These are phyloP conservation scores for Bombus confusus DNA, from an alignment of 1,140 invertebrate species.

Conservation along the genomic window DNA sequence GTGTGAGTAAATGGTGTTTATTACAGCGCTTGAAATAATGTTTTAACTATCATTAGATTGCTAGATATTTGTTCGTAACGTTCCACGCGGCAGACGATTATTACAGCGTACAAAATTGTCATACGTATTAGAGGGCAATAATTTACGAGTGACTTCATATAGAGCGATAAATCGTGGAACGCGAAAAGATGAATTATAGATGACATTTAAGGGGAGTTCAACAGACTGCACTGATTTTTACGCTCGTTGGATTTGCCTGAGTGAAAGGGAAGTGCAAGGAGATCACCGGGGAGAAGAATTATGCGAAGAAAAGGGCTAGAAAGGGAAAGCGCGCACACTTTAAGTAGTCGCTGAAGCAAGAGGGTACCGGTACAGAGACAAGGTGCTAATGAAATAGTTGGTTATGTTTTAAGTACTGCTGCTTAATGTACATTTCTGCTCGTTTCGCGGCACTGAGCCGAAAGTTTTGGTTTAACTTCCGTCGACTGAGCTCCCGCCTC, in stretches of 20 bases:
- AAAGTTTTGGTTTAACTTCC: constrained; percentile 37
- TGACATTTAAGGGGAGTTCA: not conserved
- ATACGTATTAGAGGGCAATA: not conserved
- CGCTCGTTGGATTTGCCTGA: not conserved
- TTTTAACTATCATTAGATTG: not conserved
- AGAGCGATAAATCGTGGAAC: not conserved
- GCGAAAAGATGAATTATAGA: not conserved
- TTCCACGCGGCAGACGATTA: not conserved
- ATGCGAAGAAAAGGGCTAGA: no score
- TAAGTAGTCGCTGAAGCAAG: not conserved
- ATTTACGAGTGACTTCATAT: not conserved
- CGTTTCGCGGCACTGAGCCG: constrained; percentile 24
- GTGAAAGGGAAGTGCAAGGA: not conserved
- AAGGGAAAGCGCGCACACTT: not conserved
- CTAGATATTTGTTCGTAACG: not conserved
- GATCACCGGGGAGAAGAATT: not conserved
- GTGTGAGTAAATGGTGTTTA: not conserved
- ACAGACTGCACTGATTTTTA: not conserved
- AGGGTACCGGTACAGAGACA: constrained; percentile 18
- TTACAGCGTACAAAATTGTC: not conserved
- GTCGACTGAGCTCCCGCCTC: not conserved
- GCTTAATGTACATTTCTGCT: constrained; percentile 40
- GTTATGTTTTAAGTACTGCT: constrained; percentile 36
- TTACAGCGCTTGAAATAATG: not conserved
- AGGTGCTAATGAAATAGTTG: constrained; percentile 37